These are phyloP conservation scores for Acropora yongei DNA, from an alignment of 64 coral and sea anemone species.

Conservation along the genomic window DNA sequence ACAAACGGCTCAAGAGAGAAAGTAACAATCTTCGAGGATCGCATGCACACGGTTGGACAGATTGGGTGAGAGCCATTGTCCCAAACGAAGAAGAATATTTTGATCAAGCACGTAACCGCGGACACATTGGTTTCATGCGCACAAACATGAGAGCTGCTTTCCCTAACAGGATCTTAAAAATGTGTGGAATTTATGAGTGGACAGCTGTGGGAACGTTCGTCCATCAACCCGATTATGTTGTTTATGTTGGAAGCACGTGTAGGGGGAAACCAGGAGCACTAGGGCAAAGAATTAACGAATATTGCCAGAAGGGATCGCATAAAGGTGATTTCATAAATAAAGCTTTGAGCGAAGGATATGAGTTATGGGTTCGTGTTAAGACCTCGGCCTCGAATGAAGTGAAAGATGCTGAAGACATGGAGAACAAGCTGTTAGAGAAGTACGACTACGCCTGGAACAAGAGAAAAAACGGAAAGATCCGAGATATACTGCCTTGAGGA, in stretches of 20 bases:
- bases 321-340: conserved; percentile 8
- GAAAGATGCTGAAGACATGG: neutral
- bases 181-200: conserved; percentile 27
- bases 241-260: conserved; percentile 34
- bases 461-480: neutral
- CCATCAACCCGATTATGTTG: neutral
- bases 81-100: neutral
- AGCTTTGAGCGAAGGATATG: conserved; percentile 1
- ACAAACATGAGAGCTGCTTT: neutral
- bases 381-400: neutral
- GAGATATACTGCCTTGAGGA: neutral
- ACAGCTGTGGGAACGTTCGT: neutral
- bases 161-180: neutral
- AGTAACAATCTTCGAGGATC: neutral
- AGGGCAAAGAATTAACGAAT: neutral
- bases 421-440: conserved; percentile 19
- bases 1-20: neutral
- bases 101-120: neutral
- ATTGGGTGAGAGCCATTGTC: conserved; percentile 6
- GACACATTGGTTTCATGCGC: neutral
- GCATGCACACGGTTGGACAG: conserved; percentile 1
- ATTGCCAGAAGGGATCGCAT: neutral
- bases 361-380: conserved; percentile 40
- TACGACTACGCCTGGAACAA: conserved; percentile 58
- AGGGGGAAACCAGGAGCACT: neutral